Evolutionary conservation across 2,797 vertebrate genomes (phyloP).

Genomic region (Chromobotia macracanthus): DNA sequence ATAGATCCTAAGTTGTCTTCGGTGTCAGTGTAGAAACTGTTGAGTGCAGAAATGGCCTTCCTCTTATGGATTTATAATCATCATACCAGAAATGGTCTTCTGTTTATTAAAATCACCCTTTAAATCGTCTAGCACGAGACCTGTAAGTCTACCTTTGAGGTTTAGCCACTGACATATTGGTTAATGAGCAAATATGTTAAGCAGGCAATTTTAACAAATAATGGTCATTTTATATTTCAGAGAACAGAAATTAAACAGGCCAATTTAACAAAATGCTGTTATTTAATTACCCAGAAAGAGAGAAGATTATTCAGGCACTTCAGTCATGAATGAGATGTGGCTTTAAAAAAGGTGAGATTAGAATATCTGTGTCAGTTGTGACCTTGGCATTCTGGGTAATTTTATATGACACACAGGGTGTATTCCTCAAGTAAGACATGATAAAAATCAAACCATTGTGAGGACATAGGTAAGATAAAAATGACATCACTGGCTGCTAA

Average conservation of each 20-base stretch:
- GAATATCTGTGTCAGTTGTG: slow-evolving; percentile 1
- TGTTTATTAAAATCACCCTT: slow-evolving; percentile 4
- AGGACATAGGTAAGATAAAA: not conserved
- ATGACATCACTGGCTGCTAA: slow-evolving; percentile 3
- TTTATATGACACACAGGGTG: slow-evolving; percentile 1
- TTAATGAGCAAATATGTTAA: not conserved
- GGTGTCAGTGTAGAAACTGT: slow-evolving; percentile 25
- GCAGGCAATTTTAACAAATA: not conserved
- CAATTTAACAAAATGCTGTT: slow-evolving; percentile 17
- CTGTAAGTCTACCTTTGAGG: not conserved
- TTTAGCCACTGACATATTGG: not conserved
- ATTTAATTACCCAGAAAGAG: not conserved
- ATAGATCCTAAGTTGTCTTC: not conserved
- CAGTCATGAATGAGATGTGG: not conserved
- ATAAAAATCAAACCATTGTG: not conserved
- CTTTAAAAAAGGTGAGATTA: not conserved
- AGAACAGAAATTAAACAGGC: not conserved
- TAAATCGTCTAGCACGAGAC: not conserved
- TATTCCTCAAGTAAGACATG: not conserved
- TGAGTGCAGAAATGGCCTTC: slow-evolving; percentile 12
- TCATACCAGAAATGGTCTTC: not conserved
- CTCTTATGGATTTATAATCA: no score
- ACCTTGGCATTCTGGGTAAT: not conserved
- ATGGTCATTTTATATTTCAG: not conserved
- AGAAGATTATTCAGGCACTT: slow-evolving; percentile 9